Evolutionary conservation across 92 coral and sea anemone genomes (phyloP).

Genomic region (Porites cylindrica): DNA sequence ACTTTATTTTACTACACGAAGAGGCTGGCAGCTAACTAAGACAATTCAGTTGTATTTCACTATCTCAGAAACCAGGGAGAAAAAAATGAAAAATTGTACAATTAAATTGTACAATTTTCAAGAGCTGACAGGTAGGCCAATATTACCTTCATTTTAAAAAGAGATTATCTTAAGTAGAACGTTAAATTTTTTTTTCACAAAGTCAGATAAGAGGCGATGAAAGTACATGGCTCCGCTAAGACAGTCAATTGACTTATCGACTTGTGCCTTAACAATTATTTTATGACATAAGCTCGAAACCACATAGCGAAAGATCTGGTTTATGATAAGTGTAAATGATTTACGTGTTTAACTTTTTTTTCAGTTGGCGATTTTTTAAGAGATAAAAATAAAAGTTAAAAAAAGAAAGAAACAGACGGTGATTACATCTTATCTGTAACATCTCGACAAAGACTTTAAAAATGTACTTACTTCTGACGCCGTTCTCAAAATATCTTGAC

Average conservation of each 20-base stretch:
- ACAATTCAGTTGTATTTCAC: too few species aligned
- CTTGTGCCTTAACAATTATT: too few species aligned
- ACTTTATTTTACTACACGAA: not conserved
- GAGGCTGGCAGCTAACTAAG: too few species aligned
- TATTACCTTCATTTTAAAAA: too few species aligned
- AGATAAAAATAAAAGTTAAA: not conserved
- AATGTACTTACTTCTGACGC: conserved; percentile 24
- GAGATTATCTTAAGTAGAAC: too few species aligned
- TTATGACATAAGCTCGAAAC: not conserved
- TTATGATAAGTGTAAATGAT: not conserved
- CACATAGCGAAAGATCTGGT: not conserved
- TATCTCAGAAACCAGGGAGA: not conserved
- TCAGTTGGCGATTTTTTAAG: not conserved
- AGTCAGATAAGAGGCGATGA: too few species aligned
- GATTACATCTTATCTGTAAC: too few species aligned
- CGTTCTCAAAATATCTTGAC: conserved; percentile 1
- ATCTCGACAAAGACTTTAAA: not conserved
- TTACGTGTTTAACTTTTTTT: not conserved
- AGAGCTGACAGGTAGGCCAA: too few species aligned
- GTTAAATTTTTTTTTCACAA: too few species aligned
- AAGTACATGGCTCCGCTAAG: too few species aligned
- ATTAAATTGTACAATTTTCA: too few species aligned
- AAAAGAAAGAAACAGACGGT: not conserved
- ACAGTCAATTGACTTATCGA: too few species aligned
- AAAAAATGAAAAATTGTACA: not conserved